phyloP scores from a whole-genome alignment of 64 coral and sea anemone species.

The Montipora capricornis region DNA sequence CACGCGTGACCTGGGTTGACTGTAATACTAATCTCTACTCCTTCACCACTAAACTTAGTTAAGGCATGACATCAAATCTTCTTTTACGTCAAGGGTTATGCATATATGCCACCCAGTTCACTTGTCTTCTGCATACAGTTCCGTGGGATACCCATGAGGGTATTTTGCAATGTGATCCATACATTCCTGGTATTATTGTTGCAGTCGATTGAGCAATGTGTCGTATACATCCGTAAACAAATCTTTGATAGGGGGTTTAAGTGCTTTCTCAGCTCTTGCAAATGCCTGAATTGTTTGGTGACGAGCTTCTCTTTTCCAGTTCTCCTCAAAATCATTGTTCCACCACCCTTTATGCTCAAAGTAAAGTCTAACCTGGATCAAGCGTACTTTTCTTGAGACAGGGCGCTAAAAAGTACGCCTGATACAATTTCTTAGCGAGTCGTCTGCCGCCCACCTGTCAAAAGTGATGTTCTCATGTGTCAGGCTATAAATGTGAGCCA shows the following conservation, averaged over 20 bases:
- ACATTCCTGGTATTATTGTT: constrained; percentile 89
- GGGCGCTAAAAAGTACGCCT: too few species aligned
- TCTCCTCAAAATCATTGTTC: constrained; percentile 85
- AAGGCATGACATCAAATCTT: constrained; percentile 22
- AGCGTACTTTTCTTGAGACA: too few species aligned
- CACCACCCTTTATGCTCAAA: constrained; percentile 96
- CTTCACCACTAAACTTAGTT: too few species aligned
- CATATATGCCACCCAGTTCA: not conserved
- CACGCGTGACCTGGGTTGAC: too few species aligned
- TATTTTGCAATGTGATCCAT: constrained; percentile 90
- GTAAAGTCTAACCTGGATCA: constrained; percentile 62
- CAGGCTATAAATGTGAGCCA: too few species aligned
- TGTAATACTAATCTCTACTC: too few species aligned
- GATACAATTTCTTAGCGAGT: too few species aligned
- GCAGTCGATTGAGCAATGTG: constrained; percentile 56
- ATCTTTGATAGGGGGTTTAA: constrained; percentile 88
- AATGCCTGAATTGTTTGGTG: constrained; percentile 97
- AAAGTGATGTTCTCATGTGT: too few species aligned
- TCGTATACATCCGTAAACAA: constrained; percentile 95
- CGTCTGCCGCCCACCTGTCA: too few species aligned
- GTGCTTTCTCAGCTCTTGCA: constrained; percentile 87
- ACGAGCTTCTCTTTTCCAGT: constrained; percentile 95
- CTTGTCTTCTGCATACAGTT: constrained; percentile 70
- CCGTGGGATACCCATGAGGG: constrained; percentile 88
- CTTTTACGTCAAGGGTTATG: too few species aligned